phyloP scores from a whole-genome alignment of 53 echinoderm and acorn worm species.

The Stichopus horrens region DNA sequence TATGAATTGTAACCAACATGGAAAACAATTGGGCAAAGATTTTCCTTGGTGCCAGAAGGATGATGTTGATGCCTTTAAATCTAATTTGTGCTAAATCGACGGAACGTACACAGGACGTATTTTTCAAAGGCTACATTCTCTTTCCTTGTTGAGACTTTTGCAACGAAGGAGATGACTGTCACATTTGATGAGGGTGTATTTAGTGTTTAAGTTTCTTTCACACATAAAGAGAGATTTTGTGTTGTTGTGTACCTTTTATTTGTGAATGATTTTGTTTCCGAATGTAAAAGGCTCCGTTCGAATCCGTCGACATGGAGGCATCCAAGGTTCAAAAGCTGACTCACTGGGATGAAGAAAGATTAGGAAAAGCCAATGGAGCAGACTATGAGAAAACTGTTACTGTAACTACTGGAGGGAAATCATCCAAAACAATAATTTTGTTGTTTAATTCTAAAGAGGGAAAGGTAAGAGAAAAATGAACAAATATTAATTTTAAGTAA shows the following conservation, averaged over 20 bases:
- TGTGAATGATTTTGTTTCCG: background rate
- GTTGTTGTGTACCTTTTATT: background rate
- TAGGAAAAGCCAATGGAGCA: slow-evolving; percentile 41
- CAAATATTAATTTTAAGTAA: background rate
- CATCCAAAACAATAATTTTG: slow-evolving; percentile 31
- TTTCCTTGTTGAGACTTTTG: no score
- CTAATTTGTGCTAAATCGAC: no score
- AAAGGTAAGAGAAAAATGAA: slow-evolving; percentile 26
- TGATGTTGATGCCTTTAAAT: no score
- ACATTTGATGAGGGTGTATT: no score
- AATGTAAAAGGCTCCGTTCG: slow-evolving; percentile 29
- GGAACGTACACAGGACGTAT: no score
- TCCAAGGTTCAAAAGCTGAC: slow-evolving; percentile 20
- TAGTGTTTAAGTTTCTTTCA: no score
- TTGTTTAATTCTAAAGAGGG: slow-evolving; percentile 46
- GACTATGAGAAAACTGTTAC: slow-evolving; percentile 23
- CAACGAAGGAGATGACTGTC: no score
- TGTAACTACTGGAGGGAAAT: slow-evolving; percentile 24
- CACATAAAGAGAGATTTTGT: no score
- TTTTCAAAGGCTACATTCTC: no score
- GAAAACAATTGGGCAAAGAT: no score
- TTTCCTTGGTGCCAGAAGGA: no score
- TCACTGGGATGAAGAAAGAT: slow-evolving; percentile 35
- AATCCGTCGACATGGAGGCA: slow-evolving; percentile 36
- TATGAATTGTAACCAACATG: no score